phyloP scores from a whole-genome alignment of 2,888 invertebrate genomes.

The Orthosia incerta region DNA sequence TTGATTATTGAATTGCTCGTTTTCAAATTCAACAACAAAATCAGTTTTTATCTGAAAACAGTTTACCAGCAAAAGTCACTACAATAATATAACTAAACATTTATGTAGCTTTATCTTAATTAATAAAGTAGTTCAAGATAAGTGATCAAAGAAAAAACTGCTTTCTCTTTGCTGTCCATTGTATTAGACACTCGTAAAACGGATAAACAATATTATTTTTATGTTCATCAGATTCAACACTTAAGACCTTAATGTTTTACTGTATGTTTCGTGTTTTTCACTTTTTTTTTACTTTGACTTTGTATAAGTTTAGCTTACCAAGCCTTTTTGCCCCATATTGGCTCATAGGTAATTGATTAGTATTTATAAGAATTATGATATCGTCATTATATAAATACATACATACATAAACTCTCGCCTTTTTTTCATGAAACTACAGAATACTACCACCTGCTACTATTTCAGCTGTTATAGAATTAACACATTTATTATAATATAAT shows the following conservation, averaged over 20 bases:
- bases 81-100: slow-evolving; percentile 8
- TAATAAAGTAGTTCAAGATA: slow-evolving; percentile 24
- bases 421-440: too few species aligned
- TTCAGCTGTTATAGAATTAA: too few species aligned
- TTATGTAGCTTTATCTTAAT: slow-evolving; percentile 21
- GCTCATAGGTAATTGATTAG: too few species aligned
- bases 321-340: too few species aligned
- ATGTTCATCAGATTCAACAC: neutral
- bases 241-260: neutral
- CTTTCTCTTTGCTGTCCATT: slow-evolving; percentile 32
- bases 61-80: neutral
- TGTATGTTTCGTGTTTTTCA: neutral
- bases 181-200: neutral
- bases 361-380: too few species aligned
- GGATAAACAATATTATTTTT: neutral
- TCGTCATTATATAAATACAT: too few species aligned
- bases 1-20: neutral
- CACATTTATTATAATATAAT: too few species aligned
- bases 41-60: neutral
- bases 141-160: slow-evolving; percentile 15
- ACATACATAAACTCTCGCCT: too few species aligned
- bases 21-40: neutral
- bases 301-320: too few species aligned
- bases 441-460: too few species aligned
- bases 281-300: too few species aligned